Evolutionary conservation across 2,888 invertebrate species (phyloP).

Genomic region (Sesia apiformis): DNA sequence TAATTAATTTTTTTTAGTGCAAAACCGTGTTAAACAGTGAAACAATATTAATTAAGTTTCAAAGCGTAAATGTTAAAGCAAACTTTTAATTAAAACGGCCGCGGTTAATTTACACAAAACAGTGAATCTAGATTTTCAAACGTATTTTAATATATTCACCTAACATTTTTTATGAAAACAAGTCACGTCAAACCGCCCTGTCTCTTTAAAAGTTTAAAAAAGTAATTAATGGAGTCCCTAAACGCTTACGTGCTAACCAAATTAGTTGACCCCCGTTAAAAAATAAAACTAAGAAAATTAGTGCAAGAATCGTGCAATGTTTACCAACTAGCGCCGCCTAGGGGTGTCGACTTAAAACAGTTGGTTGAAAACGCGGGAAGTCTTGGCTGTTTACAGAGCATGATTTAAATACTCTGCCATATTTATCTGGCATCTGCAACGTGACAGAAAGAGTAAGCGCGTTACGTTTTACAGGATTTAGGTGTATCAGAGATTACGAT

Average conservation of each 20-base stretch:
- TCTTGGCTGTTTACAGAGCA: slow-evolving; percentile 24
- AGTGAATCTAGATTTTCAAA: too few species aligned
- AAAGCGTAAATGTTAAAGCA: too few species aligned
- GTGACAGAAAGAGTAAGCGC: slow-evolving; percentile 44
- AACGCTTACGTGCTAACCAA: slow-evolving; percentile 26
- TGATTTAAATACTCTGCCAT: slow-evolving; percentile 62
- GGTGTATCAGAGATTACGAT: too few species aligned
- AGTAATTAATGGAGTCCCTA: slow-evolving; percentile 53
- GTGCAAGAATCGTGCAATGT: slow-evolving; percentile 4
- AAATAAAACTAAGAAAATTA: slow-evolving; percentile 12
- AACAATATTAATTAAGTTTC: too few species aligned
- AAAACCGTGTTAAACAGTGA: too few species aligned
- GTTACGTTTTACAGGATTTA: too few species aligned
- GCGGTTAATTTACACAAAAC: too few species aligned
- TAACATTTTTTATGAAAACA: too few species aligned
- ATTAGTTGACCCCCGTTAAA: slow-evolving; percentile 16
- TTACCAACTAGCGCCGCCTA: slow-evolving; percentile 6
- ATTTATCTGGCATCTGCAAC: slow-evolving; percentile 59
- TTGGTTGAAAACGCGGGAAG: slow-evolving; percentile 21
- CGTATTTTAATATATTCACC: too few species aligned
- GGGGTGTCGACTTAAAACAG: slow-evolving; percentile 28
- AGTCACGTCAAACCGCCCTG: too few species aligned
- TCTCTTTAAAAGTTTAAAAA: slow-evolving; percentile 40
- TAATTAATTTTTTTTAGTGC: too few species aligned
- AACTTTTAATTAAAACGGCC: too few species aligned